Evolutionary conservation across 2,797 vertebrate species (phyloP).

Genomic region (Urophycis tenuis): DNA sequence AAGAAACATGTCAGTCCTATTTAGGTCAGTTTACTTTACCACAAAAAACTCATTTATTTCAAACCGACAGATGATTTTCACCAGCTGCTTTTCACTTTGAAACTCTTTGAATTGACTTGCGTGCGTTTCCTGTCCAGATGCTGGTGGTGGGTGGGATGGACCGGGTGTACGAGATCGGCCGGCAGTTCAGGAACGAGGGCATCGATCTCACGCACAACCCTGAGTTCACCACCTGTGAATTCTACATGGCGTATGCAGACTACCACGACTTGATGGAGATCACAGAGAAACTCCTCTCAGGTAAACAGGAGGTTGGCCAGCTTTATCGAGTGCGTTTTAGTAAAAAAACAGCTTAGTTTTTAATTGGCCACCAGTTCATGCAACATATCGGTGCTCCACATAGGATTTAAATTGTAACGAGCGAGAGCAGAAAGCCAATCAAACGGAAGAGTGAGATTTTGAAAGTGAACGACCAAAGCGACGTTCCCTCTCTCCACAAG

Average conservation of each 20-base stretch:
- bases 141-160: slow-evolving; percentile 95
- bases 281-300: slow-evolving; percentile 91
- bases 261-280: slow-evolving; percentile 95
- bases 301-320: slow-evolving; percentile 57
- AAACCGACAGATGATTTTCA: not conserved
- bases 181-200: slow-evolving; percentile 97
- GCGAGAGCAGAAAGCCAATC: too few species aligned
- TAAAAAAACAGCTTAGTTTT: not conserved
- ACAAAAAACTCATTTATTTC: not conserved
- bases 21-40: not conserved
- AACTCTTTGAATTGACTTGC: not conserved
- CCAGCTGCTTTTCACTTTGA: not conserved
- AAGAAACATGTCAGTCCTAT: not conserved
- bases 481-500: too few species aligned
- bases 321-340: not conserved
- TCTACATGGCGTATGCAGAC: slow-evolving; percentile 99
- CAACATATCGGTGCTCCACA: not conserved
- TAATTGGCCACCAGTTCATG: not conserved
- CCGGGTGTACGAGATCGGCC: slow-evolving; percentile 93
- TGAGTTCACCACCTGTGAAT: slow-evolving; percentile 98
- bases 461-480: too few species aligned
- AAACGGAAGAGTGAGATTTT: too few species aligned
- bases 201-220: slow-evolving; percentile 98
- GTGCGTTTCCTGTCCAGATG: slow-evolving; percentile 72
- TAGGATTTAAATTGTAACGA: too few species aligned